Base-by-base conservation (phyloP, 2,888 invertebrate species). In the Cerastis leucographa region DNA sequence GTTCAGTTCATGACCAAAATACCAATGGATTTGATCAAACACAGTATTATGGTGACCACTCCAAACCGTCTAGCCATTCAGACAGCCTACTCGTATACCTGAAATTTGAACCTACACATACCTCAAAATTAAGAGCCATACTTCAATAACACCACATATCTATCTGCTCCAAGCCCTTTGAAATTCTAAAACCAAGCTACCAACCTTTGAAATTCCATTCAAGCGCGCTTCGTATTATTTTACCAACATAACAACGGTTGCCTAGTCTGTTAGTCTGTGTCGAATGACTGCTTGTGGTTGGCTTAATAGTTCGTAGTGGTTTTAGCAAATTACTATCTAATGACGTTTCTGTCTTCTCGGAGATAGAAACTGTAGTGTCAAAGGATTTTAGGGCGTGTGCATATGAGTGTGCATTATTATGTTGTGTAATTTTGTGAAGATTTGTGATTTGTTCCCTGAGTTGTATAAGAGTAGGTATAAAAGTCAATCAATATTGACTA, bases 271-370 rank as follows among this genome's bases (percentile, higher is more conserved):
- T 79, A 73, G 56, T 85, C 83, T 83, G 49, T 78, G 84, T 73
- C 80, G 81, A 84, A 87, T 84, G 74, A 69, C 71, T 80, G 54
- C 73, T 67, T 76, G 80, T 49, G 71, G 81, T 62, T 69, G 42
- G 17, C 77, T 51, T 70, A 86, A 69, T 70, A 79, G 84, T 76
- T 76, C 65, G 71, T 56, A 69, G 78, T 78, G 74, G 78, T 83
- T 62, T 76, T 72, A 75, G 62, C 61, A 84, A 88, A 87, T 88
- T 82, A 84, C 83, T 80, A 83, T 77, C 76, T 87, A 88, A 88
- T 85, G 89, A 81, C 76, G 84, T 71, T 62, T 77, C 71, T 68
- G 72, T 71, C 75, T 85, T 80, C 65, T 66, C 25, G 67, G 35
- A 22, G 61, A 61, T n/a, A 54, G 69, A 71, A 62, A 51, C 54